Percentiles rank a stretch among this genome's conserved stretches.
Conservation (phyloP, 1,140 invertebrate species). For the Lasioglossum albipes region DNA sequence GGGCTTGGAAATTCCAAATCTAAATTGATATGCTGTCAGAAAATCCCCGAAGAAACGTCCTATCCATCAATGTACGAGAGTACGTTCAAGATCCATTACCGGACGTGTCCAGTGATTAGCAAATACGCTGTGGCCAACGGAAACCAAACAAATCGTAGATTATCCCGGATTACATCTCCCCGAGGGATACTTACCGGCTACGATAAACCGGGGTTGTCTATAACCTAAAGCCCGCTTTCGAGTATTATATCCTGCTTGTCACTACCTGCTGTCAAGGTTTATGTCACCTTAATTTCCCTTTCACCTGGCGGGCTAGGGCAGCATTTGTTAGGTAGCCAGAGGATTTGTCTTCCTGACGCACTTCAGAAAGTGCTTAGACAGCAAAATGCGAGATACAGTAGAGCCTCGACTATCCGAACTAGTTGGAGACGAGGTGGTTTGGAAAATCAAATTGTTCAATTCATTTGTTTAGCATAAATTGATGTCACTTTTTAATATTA, state of each 20-base stretch:
- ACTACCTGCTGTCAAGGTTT: conserved; percentile 62
- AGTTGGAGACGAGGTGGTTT: too few relatives aligned
- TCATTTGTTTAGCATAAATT: too few relatives aligned
- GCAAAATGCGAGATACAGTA: too few relatives aligned
- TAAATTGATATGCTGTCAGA: not conserved
- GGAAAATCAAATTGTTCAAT: too few relatives aligned
- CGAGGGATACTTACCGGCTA: conserved; percentile 65
- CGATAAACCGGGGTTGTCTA: conserved; percentile 36
- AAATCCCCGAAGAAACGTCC: conserved; percentile 53
- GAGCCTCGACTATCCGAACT: too few relatives aligned
- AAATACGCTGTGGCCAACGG: conserved; percentile 69
- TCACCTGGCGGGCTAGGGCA: conserved; percentile 55
- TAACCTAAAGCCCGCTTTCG: conserved; percentile 50
- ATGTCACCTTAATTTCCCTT: conserved; percentile 49
- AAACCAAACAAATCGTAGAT: conserved; percentile 75
- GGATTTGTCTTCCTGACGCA: not conserved
- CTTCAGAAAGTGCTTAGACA: too few relatives aligned
- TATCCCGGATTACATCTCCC: conserved; percentile 71
- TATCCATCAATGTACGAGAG: conserved; percentile 54
- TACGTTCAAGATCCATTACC: conserved; percentile 71
- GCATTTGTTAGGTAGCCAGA: conserved; percentile 29
- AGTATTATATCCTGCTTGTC: conserved; percentile 68
- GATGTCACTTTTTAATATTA: too few relatives aligned
- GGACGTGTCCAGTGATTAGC: conserved; percentile 72
- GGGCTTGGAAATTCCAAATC: not conserved